Evolutionary conservation across 2,797 vertebrate species (phyloP).

Genomic region (Melanotaenia boesemani): DNA sequence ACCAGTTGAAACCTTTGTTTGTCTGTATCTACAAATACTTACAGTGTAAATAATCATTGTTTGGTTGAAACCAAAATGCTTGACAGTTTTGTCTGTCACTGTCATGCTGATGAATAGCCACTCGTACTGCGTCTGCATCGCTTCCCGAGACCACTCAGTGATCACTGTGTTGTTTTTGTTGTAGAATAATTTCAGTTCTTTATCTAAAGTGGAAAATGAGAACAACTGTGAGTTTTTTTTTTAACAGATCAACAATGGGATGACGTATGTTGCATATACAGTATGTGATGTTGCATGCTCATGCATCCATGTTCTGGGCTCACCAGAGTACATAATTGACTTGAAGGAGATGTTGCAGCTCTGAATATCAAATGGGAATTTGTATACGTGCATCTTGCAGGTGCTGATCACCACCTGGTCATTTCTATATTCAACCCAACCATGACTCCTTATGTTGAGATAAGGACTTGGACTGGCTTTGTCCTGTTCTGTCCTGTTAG

Average conservation of each 20-base stretch:
- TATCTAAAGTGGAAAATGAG: not conserved
- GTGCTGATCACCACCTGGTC: conserved; percentile 63
- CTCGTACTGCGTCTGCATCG: conserved; percentile 61
- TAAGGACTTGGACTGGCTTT: conserved; percentile 49
- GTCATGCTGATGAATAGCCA: conserved; percentile 69
- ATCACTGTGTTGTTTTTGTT: not conserved
- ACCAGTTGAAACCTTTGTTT: not conserved
- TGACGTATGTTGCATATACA: not conserved
- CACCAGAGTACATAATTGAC: conserved; percentile 57
- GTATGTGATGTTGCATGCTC: not conserved
- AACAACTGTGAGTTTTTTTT: not conserved
- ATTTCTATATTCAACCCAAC: conserved; percentile 32
- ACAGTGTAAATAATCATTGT: conserved; percentile 67
- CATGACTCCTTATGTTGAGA: conserved; percentile 18
- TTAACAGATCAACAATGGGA: not conserved
- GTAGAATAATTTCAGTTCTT: conserved; percentile 28
- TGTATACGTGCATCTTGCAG: conserved; percentile 68
- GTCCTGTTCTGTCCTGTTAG: conserved; percentile 62
- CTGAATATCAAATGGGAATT: conserved; percentile 74
- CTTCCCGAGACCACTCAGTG: conserved; percentile 4
- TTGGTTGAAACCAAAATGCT: not conserved
- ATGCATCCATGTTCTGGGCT: not conserved
- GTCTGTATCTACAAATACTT: not conserved
- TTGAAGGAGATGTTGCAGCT: conserved; percentile 68
- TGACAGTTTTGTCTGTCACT: not conserved